These are phyloP conservation scores for Pteropus alecto DNA, from an alignment of 2,113 vertebrate genomes.

Conservation along the genomic window DNA sequence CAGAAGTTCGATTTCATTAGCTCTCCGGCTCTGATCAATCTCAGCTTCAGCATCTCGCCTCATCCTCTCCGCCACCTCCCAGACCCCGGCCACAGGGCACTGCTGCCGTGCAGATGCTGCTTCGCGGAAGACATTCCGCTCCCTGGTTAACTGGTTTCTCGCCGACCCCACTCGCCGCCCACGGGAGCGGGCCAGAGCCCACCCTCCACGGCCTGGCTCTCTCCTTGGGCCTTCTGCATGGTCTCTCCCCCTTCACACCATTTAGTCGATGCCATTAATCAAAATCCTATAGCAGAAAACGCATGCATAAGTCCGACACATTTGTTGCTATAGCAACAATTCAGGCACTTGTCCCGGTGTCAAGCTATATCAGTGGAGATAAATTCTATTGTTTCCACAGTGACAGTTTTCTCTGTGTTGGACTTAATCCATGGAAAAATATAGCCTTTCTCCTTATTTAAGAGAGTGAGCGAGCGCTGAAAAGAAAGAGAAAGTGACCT, in stretches of 20 bases:
- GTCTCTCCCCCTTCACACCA: slow-evolving; percentile 85
- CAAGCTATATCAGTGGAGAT: slow-evolving; percentile 98
- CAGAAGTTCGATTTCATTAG: neutral
- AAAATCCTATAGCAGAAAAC: slow-evolving; percentile 94
- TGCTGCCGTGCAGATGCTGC: neutral
- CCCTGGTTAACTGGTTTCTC: neutral
- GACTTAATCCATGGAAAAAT: slow-evolving; percentile 89
- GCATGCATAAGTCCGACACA: slow-evolving; percentile 99
- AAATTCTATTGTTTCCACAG: slow-evolving; percentile 97
- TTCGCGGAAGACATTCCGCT: neutral
- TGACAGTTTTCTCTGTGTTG: slow-evolving; percentile 90
- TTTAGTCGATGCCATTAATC: slow-evolving; percentile 92
- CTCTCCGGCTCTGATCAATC: neutral
- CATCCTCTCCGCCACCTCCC: neutral
- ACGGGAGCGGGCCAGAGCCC: neutral
- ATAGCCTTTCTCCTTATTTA: slow-evolving; percentile 84
- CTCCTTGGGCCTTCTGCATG: slow-evolving; percentile 77
- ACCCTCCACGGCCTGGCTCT: slow-evolving; percentile 63
- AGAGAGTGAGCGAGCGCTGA: slow-evolving; percentile 74
- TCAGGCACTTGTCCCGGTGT: slow-evolving; percentile 99
- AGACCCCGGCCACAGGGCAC: neutral
- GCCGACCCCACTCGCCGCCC: neutral
- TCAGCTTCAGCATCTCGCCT: neutral
- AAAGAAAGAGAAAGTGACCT: slow-evolving; percentile 77
- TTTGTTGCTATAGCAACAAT: slow-evolving; percentile 99